These are phyloP conservation scores for Smithornis capensis DNA, from an alignment of 2,113 vertebrate species.

Conservation along the genomic window DNA sequence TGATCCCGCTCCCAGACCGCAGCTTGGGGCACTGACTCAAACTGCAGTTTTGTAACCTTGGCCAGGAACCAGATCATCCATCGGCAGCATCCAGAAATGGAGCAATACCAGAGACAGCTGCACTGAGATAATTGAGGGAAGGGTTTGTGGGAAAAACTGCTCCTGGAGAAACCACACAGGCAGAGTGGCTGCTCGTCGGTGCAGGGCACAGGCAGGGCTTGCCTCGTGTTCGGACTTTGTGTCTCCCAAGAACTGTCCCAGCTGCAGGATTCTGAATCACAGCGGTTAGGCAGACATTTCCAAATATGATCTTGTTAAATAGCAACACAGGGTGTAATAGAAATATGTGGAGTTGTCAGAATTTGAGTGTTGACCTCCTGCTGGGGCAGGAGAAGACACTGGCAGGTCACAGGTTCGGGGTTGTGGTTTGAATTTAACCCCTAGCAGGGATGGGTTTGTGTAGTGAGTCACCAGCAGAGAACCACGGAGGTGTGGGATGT, in stretches of 20 bases:
- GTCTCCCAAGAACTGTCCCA: neutral
- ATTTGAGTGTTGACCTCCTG: neutral
- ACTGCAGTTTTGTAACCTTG: constrained; percentile 47
- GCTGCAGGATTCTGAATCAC: neutral
- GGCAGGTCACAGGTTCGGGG: neutral
- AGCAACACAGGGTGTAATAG: neutral
- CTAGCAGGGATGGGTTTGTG: accelerated
- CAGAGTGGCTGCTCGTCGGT: neutral
- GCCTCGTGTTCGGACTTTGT: neutral
- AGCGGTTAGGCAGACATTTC: neutral
- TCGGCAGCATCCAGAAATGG: neutral
- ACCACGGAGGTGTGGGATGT: accelerated
- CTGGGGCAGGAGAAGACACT: neutral
- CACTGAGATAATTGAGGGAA: neutral
- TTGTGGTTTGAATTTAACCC: neutral
- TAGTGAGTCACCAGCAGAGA: neutral
- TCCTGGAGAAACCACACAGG: constrained; percentile 12
- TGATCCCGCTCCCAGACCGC: neutral
- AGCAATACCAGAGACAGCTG: constrained; percentile 46
- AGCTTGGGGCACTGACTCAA: neutral
- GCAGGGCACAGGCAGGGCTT: neutral
- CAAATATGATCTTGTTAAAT: neutral
- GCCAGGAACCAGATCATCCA: constrained; percentile 4
- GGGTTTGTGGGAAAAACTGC: constrained; percentile 40
- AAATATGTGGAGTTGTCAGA: neutral